These are phyloP conservation scores for Lucilia sericata DNA, from an alignment of 1,140 invertebrate genomes.

Conservation along the genomic window DNA sequence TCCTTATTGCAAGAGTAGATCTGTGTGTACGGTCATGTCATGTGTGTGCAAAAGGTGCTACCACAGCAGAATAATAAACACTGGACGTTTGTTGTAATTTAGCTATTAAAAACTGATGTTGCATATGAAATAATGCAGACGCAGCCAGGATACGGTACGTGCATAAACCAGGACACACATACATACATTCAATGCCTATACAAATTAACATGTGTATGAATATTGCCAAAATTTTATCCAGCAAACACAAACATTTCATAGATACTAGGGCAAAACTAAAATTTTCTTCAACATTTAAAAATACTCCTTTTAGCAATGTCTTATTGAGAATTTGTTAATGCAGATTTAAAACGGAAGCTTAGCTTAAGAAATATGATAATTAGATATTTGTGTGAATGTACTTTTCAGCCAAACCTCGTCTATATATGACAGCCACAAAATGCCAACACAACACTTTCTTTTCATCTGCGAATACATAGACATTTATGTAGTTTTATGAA, in stretches of 20 bases:
- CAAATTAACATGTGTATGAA: slow-evolving; percentile 34
- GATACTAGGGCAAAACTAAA: not conserved
- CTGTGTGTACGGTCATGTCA: not conserved
- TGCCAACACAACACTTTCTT: slow-evolving; percentile 40
- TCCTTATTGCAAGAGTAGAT: not conserved
- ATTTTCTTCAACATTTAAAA: too few relatives aligned
- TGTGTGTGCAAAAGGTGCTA: slow-evolving; percentile 53
- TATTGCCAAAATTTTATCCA: not conserved
- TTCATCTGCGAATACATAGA: not conserved
- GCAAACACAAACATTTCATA: not conserved
- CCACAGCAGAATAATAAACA: slow-evolving; percentile 53
- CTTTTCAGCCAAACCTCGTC: too few relatives aligned
- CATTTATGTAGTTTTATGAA: not conserved
- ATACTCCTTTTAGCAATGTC: too few relatives aligned
- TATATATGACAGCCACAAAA: slow-evolving; percentile 18
- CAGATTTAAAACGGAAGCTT: too few relatives aligned
- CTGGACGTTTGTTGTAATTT: slow-evolving; percentile 54
- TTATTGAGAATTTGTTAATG: too few relatives aligned
- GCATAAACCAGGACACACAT: not conserved
- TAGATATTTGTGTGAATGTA: too few relatives aligned
- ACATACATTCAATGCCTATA: not conserved
- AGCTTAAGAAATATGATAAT: too few relatives aligned
- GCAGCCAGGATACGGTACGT: slow-evolving; percentile 41
- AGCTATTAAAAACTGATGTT: slow-evolving; percentile 61
- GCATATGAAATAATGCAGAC: slow-evolving; percentile 43